Evolutionary conservation across 1,140 invertebrate species (phyloP), one percentile per base, ranked within the genome.

Genomic region (Macrobrachium rosenbergii): DNA sequence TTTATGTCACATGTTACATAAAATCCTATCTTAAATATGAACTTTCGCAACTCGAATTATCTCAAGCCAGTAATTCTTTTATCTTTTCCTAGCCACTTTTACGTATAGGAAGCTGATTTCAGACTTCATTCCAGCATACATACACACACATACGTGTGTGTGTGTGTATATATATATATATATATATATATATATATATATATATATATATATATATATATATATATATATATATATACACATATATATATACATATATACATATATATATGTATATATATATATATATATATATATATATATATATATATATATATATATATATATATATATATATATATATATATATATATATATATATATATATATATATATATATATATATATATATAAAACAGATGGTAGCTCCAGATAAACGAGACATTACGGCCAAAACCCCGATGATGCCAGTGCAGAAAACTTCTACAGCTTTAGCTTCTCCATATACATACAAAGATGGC

Each of bases 341-440:
- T 79, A 78, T 59, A 59, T 58, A 79, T 79, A 79, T 79, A 79
- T 79, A 79, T 79, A 62, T 79, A 79, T 79, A 79, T 79, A 79
- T 79, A 79, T 79, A 79, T 79, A 79, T 79, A 79, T 79, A 79
- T 79, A 79, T 79, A 63, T 79, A 62, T 79, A 79, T 79, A 63
- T 79, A 79, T 79, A 62, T 79, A 62, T 62, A 79, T 79, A 62
- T 79, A 62, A 43, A n/a, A n/a, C n/a, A n/a, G 19, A 0, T 12
- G 6, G 16, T 73, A 11, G 6, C 3, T 43, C 7, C 6, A 63
- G 8, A 82, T 17, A 82, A 63, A 82, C 12, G 12, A 52, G 52
- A 52, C 12, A 52, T 5, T 52, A 52, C 6, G 12, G 8, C 7
- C 6, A 2, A 52, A 37, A 37, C 28, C 3, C 28, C 28, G 3